Evolutionary conservation across 2,888 invertebrate species (phyloP), one percentile per base, ranked within the genome.

Genomic region (Beris chalybata): DNA sequence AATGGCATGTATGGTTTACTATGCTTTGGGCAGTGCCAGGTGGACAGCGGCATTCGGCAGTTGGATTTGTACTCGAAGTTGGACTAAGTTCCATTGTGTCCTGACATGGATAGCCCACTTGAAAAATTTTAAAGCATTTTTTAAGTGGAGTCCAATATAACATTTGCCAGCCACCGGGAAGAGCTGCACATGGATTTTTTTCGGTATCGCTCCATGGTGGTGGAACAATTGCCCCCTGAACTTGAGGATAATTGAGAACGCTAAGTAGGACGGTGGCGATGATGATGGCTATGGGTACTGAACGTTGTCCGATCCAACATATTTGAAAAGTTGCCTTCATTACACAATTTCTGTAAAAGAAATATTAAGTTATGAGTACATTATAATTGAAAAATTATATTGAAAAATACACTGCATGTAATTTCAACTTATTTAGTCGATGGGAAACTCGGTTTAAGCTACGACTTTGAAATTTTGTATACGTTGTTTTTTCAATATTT

Each of bases 201-300:
- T 85, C 83, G 1, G 91, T 89, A 77, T 93, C 89, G 59, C 92
- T 92, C 93, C 93, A 93, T 9, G 92, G 91, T 1, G 93, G 93
- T 44, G 93, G 89, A 29, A 56, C 56, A 50, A 65, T 65, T 48
- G 64, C 64, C 4, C 56, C 55, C 44, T 65, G 12, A 54, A 13
- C 31, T 38, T 11, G 9, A 32, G 4, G 13, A 29, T 47, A 29
- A 13, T 29, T 47, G 43, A 56, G n/a, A 12, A 30, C 45, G 29
- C 32, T 50, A 12, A 45, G 43, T 22, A 52, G 50, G 32, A 50
- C 38, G 4, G 29, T n/a, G 43, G 50, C 52, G 32, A 61, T 38
- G 61, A 61, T 50, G 38, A 38, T 38, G 13, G 38, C 22, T 43
- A 38, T 52, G 3, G 9, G 5, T 7, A 9, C 38, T 38, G 3